Conservation (phyloP, 2,888 invertebrate genomes). For the Drosophila fungiperda region DNA sequence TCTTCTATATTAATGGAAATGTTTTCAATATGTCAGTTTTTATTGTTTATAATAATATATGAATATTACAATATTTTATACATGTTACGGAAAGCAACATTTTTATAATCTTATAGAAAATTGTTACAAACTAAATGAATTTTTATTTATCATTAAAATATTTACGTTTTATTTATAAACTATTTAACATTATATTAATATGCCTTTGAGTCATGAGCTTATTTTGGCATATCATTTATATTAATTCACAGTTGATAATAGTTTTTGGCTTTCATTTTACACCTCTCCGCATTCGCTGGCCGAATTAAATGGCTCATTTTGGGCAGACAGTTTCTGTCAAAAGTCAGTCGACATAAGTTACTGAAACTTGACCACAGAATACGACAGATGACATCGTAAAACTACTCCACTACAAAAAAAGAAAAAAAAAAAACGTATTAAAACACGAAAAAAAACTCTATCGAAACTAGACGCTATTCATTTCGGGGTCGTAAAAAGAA, state of each 20-base stretch:
- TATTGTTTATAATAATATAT: not conserved
- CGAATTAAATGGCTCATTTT: constrained; percentile 1
- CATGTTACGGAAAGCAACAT: no score
- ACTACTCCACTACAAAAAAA: constrained; percentile 15
- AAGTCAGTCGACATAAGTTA: not conserved
- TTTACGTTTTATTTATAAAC: not conserved
- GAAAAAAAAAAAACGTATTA: constrained; percentile 40
- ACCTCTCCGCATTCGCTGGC: not conserved
- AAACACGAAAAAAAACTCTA: constrained; percentile 50
- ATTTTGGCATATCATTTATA: not conserved
- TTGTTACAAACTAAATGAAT: no score
- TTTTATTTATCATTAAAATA: not conserved
- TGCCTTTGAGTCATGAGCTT: not conserved
- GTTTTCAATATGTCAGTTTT: not conserved
- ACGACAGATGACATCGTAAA: constrained; percentile 46
- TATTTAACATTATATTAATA: not conserved
- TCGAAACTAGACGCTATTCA: constrained; percentile 66
- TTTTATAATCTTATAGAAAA: no score
- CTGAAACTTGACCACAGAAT: constrained; percentile 21
- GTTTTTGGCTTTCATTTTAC: not conserved
- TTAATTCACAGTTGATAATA: constrained; percentile 1
- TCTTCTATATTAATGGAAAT: not conserved
- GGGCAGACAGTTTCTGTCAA: constrained; percentile 4
- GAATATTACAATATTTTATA: not conserved
- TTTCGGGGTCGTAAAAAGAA: constrained; percentile 67